phyloP scores from a whole-genome alignment of 2,888 invertebrate species.

The Mactromeris polynyma region DNA sequence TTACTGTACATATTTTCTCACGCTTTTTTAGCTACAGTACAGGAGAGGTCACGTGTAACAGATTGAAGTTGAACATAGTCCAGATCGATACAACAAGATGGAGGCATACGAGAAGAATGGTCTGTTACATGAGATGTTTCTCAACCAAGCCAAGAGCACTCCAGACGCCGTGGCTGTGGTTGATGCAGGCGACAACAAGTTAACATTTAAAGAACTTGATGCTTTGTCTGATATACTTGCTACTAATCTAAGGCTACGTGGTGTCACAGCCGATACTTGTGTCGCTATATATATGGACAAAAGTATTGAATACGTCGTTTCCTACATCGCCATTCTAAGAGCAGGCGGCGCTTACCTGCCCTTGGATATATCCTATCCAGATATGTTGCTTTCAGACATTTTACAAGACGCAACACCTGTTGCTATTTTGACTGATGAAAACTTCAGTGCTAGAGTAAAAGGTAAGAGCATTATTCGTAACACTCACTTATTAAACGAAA shows the following conservation, averaged over 20 bases:
- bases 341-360: conserved; percentile 87
- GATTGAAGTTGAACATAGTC: too few species aligned
- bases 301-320: conserved; percentile 84
- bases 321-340: conserved; percentile 87
- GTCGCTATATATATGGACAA: conserved; percentile 87
- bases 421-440: conserved; percentile 81
- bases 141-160: conserved; percentile 79
- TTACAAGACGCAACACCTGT: conserved; percentile 86
- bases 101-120: conserved; percentile 79
- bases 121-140: conserved; percentile 85
- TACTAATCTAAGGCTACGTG: conserved; percentile 75
- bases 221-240: conserved; percentile 84
- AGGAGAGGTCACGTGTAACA: too few species aligned
- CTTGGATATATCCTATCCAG: conserved; percentile 87
- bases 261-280: conserved; percentile 82
- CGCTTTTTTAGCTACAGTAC: too few species aligned
- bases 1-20: too few species aligned
- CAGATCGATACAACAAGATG: conserved; percentile 46
- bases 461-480: too few species aligned
- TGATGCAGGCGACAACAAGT: conserved; percentile 72
- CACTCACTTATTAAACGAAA: too few species aligned
- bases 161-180: conserved; percentile 82
- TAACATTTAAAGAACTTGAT: conserved; percentile 83
- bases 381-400: conserved; percentile 85
- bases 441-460: conserved; percentile 70